These are phyloP conservation scores for Aphyosemion australe DNA, from an alignment of 2,113 vertebrate genomes.

Conservation along the genomic window DNA sequence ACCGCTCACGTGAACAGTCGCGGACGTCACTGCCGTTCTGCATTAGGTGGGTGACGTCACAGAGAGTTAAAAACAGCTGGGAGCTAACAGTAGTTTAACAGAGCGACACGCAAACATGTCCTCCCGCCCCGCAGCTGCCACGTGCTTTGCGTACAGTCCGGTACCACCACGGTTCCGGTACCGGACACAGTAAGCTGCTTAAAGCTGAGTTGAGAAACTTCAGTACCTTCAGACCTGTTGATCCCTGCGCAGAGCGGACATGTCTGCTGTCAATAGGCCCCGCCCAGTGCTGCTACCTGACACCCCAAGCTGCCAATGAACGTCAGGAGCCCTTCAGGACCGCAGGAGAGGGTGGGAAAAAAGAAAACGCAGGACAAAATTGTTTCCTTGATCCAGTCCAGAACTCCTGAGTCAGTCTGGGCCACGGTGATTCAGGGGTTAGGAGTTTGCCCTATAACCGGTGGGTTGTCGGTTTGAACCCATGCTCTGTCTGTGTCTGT, in stretches of 20 bases:
- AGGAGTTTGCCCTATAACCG: too few species aligned
- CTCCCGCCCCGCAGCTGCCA: too few species aligned
- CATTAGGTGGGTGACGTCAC: constrained; percentile 6
- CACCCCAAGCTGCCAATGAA: constrained; percentile 27
- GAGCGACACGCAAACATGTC: not conserved
- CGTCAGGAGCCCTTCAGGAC: constrained; percentile 18
- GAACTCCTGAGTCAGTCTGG: not conserved
- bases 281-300: constrained; percentile 31
- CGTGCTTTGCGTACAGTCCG: not conserved
- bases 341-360: not conserved
- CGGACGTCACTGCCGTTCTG: constrained; percentile 2
- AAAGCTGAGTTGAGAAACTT: not conserved
- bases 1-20: not conserved
- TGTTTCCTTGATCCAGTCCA: too few species aligned
- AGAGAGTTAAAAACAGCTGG: constrained; percentile 2
- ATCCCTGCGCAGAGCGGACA: constrained; percentile 50
- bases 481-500: too few species aligned
- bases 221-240: constrained; percentile 63
- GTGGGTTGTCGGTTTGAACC: too few species aligned
- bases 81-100: not conserved
- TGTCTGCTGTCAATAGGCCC: constrained; percentile 33
- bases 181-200: not conserved
- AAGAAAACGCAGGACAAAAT: too few species aligned
- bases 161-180: not conserved
- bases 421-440: too few species aligned